These are phyloP conservation scores for Cyprinodon variegatus DNA, from an alignment of 2,113 vertebrate genomes.

Conservation along the genomic window DNA sequence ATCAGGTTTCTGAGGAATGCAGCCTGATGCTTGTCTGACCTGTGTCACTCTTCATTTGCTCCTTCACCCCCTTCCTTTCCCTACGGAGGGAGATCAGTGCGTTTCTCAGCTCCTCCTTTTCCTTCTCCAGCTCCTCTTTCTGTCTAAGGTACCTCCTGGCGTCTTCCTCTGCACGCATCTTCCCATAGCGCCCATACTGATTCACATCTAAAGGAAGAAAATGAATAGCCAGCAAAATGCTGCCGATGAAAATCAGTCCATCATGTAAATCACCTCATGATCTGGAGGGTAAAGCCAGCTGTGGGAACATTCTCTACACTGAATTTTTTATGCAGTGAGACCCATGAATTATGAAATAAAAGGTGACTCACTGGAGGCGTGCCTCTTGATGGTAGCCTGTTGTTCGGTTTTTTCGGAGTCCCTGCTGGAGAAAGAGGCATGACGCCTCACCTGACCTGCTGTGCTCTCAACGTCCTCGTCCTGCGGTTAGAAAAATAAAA, in stretches of 20 bases:
- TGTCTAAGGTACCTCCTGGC: conserved; percentile 87
- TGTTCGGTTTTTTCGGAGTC: conserved; percentile 86
- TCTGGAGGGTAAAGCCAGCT: background rate
- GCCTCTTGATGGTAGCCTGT: conserved; percentile 88
- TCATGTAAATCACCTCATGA: background rate
- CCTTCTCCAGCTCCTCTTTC: conserved; percentile 92
- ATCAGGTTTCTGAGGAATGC: conserved; percentile 1
- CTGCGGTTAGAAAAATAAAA: conserved; percentile 34
- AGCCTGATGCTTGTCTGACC: conserved; percentile 75
- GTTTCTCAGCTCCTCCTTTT: conserved; percentile 87
- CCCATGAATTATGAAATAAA: conserved; percentile 11
- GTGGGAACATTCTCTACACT: conserved; percentile 19
- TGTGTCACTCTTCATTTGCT: conserved; percentile 81
- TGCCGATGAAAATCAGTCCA: background rate
- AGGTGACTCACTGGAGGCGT: conserved; percentile 87
- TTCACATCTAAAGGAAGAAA: conserved; percentile 82
- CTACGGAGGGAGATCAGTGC: conserved; percentile 83
- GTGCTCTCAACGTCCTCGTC: conserved; percentile 71
- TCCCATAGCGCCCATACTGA: conserved; percentile 92
- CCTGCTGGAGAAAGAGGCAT: conserved; percentile 91
- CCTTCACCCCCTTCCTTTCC: conserved; percentile 87
- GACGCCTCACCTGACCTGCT: conserved; percentile 85
- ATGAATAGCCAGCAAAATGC: background rate
- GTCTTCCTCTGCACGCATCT: conserved; percentile 95
- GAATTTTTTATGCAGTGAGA: conserved; percentile 7